Base-by-base conservation (phyloP, 2,113 vertebrate genomes). In the Oncorhynchus masou region DNA sequence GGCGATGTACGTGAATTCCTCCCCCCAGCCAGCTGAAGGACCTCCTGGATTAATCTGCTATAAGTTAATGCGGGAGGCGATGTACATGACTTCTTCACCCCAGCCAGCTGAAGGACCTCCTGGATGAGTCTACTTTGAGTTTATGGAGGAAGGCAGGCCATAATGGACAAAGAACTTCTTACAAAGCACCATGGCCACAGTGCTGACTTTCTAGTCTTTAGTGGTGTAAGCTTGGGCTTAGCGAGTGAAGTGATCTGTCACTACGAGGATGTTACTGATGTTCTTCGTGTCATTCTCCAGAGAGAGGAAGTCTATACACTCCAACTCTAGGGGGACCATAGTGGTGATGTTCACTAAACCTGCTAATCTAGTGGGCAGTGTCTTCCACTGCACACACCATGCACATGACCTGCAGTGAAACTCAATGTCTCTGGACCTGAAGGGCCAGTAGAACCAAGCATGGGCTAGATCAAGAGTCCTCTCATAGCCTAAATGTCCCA, bases 281-380 rank as follows among this genome's bases (percentile, higher is more conserved):
- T 45, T 45, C 15, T 29, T 49, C 2, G 39, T 48, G 27, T 74
- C 73, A 9, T 62, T 34, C 27, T 74, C 73, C 62, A 67, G 25
- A 15, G 62, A 25, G 16, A 68, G 73, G 25, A 74, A 74, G 59
- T 74, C 73, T 48, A 74, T 74, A 25, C 39, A 39, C 39, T 2
- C 39, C 64, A 74, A 29, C 22, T 67, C 62, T 39, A 67, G 45
- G 11, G 45, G 62, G 5, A 22, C 62, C 22, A 11, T 67, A 25
- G 39, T 74, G 15, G 20, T 19, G 12, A 74, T 68, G 12, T 48
- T 39, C 45, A 74, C 25, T 7, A 45, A 39, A 31, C 39, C 64
- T 20, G 73, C 34, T 20, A 19, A 59, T n/a, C 4, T 59, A 7
- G 15, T 59, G 57, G 57, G 4, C 15, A n/a, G 20, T 59, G 57